phyloP scores from a whole-genome alignment of 2,797 vertebrate genomes.

The Enteromius radiatus region DNA sequence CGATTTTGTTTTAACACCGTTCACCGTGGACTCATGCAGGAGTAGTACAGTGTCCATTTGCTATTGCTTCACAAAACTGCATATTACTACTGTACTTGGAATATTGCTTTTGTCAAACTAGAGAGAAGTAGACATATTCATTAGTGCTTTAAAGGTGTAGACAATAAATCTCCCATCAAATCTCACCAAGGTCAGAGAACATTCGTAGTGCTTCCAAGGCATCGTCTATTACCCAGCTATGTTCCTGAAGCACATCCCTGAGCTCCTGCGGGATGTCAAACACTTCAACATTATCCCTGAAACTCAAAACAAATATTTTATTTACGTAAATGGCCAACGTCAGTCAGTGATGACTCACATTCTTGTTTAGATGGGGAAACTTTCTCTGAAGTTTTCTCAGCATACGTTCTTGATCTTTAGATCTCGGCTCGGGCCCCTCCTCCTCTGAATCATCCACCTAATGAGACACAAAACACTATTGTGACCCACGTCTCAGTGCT shows the following conservation, averaged over 20 bases:
- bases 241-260: conserved; percentile 84
- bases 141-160: background rate
- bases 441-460: conserved; percentile 75
- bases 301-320: background rate
- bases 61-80: background rate
- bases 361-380: conserved; percentile 82
- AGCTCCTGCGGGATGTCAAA: conserved; percentile 73
- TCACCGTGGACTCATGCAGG: background rate
- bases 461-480: conserved; percentile 6
- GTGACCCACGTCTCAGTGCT: background rate
- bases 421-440: conserved; percentile 72
- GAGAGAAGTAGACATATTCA: background rate
- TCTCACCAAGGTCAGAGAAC: conserved; percentile 76
- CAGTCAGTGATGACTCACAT: conserved; percentile 71
- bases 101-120: background rate
- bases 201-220: conserved; percentile 81
- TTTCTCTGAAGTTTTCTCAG: conserved; percentile 80
- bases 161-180: conserved; percentile 29
- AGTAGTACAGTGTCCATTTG: background rate
- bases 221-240: conserved; percentile 85
- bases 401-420: conserved; percentile 82
- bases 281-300: background rate
- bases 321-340: background rate
- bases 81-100: background rate
- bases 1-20: background rate